Base-by-base conservation (phyloP, 2,888 invertebrate species). In the Chironomus tentans region DNA sequence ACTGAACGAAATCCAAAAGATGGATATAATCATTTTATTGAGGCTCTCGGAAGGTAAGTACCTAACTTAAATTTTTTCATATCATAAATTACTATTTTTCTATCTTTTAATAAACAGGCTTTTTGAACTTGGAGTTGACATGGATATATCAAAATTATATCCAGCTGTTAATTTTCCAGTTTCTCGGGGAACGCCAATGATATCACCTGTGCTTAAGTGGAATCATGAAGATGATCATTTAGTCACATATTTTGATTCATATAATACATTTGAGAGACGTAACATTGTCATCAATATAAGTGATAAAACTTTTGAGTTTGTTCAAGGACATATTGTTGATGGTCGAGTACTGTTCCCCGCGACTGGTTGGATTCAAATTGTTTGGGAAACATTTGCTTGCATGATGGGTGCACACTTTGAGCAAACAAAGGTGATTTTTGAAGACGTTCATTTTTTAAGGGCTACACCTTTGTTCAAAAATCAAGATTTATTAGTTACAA, bases 311-410 rank as follows among this genome's bases (percentile, higher is more conserved):
- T 38, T 10, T 10, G 38, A 38, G 2, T 38, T 38, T 38, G 38
- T 95, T 83, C 84, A 85, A 47, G 95, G 93, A 0, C 96, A 97
- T 82, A 87, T 90, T 10, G 91, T 97, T 77, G 95, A 97, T 83
- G 94, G 91, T 5, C 88, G 93, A 77, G 91, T 91, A 80, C 82
- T 94, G 1, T 90, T 92, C 80, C 96, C 96, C 0, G 95, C 95
- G 0, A 94, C 95, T 0, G 92, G 91, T n/a, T 94, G 94, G 82
- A 83, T 96, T 79, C 85, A 87, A 50, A 84, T 91, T 15, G 91
- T 90, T 0, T 93, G 93, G 93, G 90, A 91, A 80, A 91, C 91
- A 0, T 84, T 92, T n/a, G 90, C 90, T 2, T 18, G 15, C 2
- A 88, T 91, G 87, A 85, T 87, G 82, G 81, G 83, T 24, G 90